Percentiles rank a stretch among this genome's conserved stretches.
These are phyloP conservation scores for Gymnoscelis rufifasciata DNA, from an alignment of 2,888 invertebrate species.

Conservation along the genomic window DNA sequence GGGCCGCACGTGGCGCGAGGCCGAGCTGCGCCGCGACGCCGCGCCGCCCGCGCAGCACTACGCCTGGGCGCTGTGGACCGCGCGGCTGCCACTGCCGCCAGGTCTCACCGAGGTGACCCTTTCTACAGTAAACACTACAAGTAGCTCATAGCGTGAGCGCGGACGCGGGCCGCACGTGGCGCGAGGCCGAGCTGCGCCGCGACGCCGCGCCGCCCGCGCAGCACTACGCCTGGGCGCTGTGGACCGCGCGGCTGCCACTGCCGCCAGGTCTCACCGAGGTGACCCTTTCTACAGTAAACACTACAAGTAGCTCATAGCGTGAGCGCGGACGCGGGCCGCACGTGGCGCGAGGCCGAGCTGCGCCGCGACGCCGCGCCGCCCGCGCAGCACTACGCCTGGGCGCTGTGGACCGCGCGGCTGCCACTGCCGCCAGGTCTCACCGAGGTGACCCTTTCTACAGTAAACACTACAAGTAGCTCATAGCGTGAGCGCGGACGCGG, in stretches of 20 bases:
- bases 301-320: no score
- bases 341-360: slow-evolving; percentile 86
- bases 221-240: slow-evolving; percentile 82
- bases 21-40: slow-evolving; percentile 70
- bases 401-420: slow-evolving; percentile 85
- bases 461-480: no score
- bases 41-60: slow-evolving; percentile 84
- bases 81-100: slow-evolving; percentile 80
- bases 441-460: no score
- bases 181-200: slow-evolving; percentile 76
- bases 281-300: no score
- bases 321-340: slow-evolving; percentile 75
- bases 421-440: no score
- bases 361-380: slow-evolving; percentile 73
- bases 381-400: slow-evolving; percentile 83
- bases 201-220: slow-evolving; percentile 75
- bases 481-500: slow-evolving; percentile 89
- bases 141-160: no score
- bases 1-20: slow-evolving; percentile 90
- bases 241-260: slow-evolving; percentile 94
- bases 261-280: no score
- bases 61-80: slow-evolving; percentile 95
- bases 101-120: no score
- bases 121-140: no score
- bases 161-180: slow-evolving; percentile 87